Conservation (phyloP, 2,113 vertebrate species). For the Scytalopus superciliaris region DNA sequence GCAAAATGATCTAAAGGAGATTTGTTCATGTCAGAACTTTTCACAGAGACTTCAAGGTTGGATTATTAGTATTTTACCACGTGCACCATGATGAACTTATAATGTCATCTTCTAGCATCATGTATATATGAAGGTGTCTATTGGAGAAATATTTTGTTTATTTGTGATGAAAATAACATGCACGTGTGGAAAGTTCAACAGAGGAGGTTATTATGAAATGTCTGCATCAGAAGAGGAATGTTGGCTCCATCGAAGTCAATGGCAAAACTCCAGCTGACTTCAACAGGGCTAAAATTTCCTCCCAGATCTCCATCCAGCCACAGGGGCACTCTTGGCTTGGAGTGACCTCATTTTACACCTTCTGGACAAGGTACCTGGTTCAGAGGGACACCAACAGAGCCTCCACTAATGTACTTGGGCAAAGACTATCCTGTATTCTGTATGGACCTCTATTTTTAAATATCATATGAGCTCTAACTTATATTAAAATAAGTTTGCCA, state of each 20-base stretch:
- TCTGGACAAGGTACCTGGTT: not conserved
- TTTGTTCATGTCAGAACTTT: not conserved
- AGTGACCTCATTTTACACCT: not conserved
- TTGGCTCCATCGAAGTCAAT: not conserved
- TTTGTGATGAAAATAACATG: constrained; percentile 47
- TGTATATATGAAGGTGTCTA: not conserved
- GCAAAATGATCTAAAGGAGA: not conserved
- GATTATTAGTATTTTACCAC: constrained; percentile 43
- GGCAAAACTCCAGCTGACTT: constrained; percentile 42
- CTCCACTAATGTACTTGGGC: not conserved
- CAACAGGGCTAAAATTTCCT: not conserved
- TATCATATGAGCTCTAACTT: not conserved
- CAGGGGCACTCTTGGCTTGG: not conserved
- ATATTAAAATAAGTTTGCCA: not conserved
- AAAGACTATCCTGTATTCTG: not conserved
- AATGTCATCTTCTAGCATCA: not conserved
- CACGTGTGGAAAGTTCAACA: constrained; percentile 10
- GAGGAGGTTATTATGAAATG: constrained; percentile 13
- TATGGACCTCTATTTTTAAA: not conserved
- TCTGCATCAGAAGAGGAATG: constrained; percentile 39
- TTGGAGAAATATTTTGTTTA: constrained; percentile 30
- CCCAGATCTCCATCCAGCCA: not conserved
- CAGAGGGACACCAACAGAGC: not conserved
- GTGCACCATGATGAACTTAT: not conserved
- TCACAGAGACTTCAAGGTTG: constrained; percentile 20